A percentile compares a stretch with the other conserved stretches of the same genome.
phyloP scores from a whole-genome alignment of 2,888 invertebrate genomes.

The Acanthoscelides obtectus region DNA sequence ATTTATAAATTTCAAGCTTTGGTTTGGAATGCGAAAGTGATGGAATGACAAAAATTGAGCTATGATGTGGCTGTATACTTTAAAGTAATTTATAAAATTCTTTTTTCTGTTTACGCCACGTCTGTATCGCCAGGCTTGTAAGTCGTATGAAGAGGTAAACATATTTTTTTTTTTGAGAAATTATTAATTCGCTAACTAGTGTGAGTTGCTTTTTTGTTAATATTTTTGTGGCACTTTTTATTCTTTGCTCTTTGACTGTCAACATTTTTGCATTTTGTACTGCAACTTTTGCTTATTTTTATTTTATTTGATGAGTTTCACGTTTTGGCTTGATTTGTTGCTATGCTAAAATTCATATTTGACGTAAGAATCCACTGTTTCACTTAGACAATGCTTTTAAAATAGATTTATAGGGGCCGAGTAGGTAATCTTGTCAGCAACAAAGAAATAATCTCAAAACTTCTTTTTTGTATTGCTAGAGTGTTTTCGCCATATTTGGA shows the following conservation, averaged over 20 bases:
- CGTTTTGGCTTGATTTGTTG: not conserved
- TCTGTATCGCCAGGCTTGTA: conserved; percentile 56
- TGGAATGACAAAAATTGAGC: too few species aligned
- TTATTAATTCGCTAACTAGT: conserved; percentile 1
- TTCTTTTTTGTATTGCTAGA: too few species aligned
- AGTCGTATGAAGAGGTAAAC: conserved; percentile 71
- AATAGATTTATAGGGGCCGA: too few species aligned
- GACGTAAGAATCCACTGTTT: not conserved
- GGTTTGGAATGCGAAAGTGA: too few species aligned
- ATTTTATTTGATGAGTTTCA: not conserved
- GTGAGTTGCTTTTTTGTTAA: not conserved
- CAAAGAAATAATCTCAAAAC: too few species aligned
- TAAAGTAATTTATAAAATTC: not conserved
- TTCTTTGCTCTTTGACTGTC: not conserved
- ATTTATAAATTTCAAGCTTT: too few species aligned
- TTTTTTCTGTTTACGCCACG: conserved; percentile 19
- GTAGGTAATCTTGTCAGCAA: too few species aligned
- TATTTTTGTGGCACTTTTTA: not conserved
- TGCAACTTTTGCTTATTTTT: not conserved
- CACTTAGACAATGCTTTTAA: too few species aligned
- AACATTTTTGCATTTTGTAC: not conserved
- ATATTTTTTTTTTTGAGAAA: not conserved
- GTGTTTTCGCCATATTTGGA: too few species aligned
- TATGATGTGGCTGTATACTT: too few species aligned
- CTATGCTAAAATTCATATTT: not conserved